Evolutionary conservation across 2,888 invertebrate species (phyloP), one percentile per base, ranked within the genome.

Genomic region (Drosophila recens): DNA sequence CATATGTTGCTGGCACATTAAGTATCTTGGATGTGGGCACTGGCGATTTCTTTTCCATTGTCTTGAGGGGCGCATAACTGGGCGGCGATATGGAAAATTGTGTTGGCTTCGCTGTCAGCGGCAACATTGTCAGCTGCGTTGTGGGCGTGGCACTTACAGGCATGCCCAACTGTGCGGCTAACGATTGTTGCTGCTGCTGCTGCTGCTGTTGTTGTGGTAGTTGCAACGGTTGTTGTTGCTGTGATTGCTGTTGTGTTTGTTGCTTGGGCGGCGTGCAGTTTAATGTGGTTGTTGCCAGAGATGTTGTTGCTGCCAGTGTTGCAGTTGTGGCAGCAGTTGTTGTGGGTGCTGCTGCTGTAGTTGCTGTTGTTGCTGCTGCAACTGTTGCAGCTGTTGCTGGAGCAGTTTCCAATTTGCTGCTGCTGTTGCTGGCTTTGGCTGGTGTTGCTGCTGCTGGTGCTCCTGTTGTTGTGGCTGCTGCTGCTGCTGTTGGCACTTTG

Each of bases 401-500:
- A 45, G 62, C n/a, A 15, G 42, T 33, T 51, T 33, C 30, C 15
- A n/a, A 17, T 40, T 33, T 48, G 43, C 34, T 49, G 33, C 20
- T 42, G 45, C 30, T 48, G 42, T 15, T 58, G 49, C 11, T 65
- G 51, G 27, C 10, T 45, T 64, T 17, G 54, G 51, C n/a, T 38
- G 62, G 8, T 36, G 46, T 23, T 48, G 42, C 17, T 57, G 48
- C 10, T 65, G 49, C 11, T 5, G 27, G 6, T 42, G 54, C 8
- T 46, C 49, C 23, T 20, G 52, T 17, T 49, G 65, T 15, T 10
- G 49, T 23, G 33, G 61, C 23, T 13, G 66, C 27, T 11, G 66
- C 27, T 33, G 62, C 70, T 73, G 36, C 84, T 71, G 67, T 90
- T 89, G 56, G 79, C 27, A 95, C 91, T 83, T 95, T 94, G 62